A percentile compares a stretch with the other conserved stretches of the same genome.
Evolutionary conservation across 2,797 vertebrate genomes (phyloP).

Genomic region (Psittacula echo): DNA sequence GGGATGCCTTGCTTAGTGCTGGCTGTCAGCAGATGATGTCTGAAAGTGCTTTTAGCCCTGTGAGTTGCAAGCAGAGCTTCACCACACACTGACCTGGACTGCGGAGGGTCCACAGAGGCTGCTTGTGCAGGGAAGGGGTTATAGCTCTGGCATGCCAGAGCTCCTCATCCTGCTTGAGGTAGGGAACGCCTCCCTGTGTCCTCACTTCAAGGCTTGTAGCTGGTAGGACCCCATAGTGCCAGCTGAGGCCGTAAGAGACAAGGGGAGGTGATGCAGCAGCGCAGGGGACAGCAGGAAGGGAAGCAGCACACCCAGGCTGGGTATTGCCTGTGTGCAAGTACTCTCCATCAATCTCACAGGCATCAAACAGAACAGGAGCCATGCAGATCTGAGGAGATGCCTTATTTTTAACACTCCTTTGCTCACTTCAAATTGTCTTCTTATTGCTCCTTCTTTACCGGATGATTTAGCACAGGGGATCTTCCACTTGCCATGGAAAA

Average conservation of each 20-base stretch:
- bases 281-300: neutral
- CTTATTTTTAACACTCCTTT: neutral
- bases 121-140: neutral
- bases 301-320: neutral
- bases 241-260: neutral
- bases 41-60: neutral
- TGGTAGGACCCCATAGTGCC: neutral
- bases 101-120: neutral
- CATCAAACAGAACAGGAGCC: neutral
- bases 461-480: neutral
- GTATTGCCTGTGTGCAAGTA: neutral
- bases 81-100: neutral
- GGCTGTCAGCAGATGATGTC: neutral
- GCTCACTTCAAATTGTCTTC: neutral
- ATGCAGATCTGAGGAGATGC: neutral
- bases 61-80: neutral
- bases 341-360: neutral
- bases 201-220: no score
- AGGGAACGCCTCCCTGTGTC: neutral
- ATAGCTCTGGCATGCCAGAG: accelerated
- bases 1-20: neutral
- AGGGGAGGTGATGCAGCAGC: neutral
- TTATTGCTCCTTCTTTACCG: neutral
- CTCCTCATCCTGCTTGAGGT: neutral
- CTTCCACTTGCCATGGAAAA: neutral